Conservation (phyloP, 2,888 invertebrate genomes). For the Hypomecis atomaria region DNA sequence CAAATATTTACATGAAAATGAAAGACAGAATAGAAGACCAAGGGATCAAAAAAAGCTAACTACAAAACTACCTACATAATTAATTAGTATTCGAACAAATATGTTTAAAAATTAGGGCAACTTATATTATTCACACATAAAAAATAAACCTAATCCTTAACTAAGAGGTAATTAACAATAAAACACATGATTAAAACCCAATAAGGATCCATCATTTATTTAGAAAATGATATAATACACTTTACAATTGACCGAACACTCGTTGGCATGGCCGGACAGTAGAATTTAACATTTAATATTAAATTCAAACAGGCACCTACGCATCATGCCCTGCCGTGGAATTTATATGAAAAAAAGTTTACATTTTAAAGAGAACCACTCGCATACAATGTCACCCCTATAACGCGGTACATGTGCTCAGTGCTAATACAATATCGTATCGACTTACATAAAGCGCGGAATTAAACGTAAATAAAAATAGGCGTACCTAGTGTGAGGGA, state of each 20-base stretch:
- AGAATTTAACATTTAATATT: slow-evolving; percentile 47
- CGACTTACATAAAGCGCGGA: slow-evolving; percentile 19
- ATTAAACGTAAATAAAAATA: background rate
- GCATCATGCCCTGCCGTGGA: slow-evolving; percentile 30
- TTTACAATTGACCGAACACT: slow-evolving; percentile 80
- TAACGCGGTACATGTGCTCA: slow-evolving; percentile 39
- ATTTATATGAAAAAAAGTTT: slow-evolving; percentile 29
- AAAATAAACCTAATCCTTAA: background rate
- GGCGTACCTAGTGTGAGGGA: background rate
- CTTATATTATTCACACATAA: too few relatives aligned
- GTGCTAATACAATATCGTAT: background rate
- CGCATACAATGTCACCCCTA: slow-evolving; percentile 39
- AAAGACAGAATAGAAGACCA: too few relatives aligned
- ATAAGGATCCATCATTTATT: slow-evolving; percentile 82
- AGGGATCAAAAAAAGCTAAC: too few relatives aligned
- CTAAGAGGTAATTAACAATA: slow-evolving; percentile 43
- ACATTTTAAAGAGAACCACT: slow-evolving; percentile 12
- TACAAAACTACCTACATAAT: too few relatives aligned
- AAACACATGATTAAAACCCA: slow-evolving; percentile 74
- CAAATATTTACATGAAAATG: too few relatives aligned
- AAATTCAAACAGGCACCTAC: slow-evolving; percentile 39
- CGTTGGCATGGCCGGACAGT: slow-evolving; percentile 63
- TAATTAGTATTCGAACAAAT: too few relatives aligned
- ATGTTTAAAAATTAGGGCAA: too few relatives aligned
- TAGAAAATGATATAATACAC: slow-evolving; percentile 81